Conservation (phyloP, 1,140 invertebrate species). For the Pomacea maculata region DNA sequence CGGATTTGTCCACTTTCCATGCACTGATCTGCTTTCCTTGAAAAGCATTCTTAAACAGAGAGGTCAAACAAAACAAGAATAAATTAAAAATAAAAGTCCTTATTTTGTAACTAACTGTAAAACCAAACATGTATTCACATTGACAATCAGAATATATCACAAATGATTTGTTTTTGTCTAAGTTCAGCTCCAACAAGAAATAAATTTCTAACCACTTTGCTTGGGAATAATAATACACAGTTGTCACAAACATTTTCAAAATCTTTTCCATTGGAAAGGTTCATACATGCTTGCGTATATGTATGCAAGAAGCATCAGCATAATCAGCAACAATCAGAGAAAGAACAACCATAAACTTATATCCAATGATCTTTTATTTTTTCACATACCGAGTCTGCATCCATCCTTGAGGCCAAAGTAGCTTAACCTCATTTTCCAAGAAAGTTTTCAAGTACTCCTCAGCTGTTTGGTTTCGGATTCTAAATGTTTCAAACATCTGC, state of each 20-base stretch:
- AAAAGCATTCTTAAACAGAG: conserved; percentile 47
- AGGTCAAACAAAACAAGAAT: conserved; percentile 13
- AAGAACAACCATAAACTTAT: neutral
- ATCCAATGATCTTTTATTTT: neutral
- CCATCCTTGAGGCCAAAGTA: conserved; percentile 72
- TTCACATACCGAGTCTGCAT: conserved; percentile 65
- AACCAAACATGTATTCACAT: neutral
- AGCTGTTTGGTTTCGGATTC: conserved; percentile 68
- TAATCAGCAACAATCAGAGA: too few species aligned
- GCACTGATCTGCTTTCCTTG: conserved; percentile 58
- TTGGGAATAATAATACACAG: neutral
- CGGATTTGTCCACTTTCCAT: conserved; percentile 49
- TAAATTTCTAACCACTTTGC: neutral
- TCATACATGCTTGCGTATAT: neutral
- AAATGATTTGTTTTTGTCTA: neutral
- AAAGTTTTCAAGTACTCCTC: conserved; percentile 70
- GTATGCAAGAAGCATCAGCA: neutral
- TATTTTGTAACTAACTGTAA: neutral
- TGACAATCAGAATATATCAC: neutral
- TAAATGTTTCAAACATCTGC: conserved; percentile 67
- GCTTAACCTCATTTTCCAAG: conserved; percentile 69
- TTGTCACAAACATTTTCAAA: too few species aligned
- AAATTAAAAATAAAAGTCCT: conserved; percentile 4
- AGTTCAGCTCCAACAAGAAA: neutral
- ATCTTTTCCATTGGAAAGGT: neutral